Conservation (phyloP, 2,797 vertebrate genomes). For the Pelodytes ibericus region DNA sequence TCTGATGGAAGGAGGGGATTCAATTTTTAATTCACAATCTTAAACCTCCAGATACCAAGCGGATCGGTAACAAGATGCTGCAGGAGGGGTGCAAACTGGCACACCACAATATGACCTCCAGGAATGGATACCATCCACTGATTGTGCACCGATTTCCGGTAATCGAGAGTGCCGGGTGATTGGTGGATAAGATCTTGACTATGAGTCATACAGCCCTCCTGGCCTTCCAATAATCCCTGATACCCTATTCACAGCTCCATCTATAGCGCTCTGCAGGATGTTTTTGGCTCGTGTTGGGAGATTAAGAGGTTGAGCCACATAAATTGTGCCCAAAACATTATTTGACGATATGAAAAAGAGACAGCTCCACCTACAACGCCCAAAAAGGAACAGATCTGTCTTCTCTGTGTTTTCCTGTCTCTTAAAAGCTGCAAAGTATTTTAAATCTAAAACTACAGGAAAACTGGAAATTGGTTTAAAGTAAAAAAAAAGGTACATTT, state of each 20-base stretch:
- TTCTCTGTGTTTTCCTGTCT: no score
- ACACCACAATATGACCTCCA: slow-evolving; percentile 32
- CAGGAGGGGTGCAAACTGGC: slow-evolving; percentile 25
- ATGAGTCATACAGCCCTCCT: slow-evolving; percentile 24
- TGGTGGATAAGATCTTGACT: slow-evolving; percentile 28
- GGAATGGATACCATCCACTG: slow-evolving; percentile 29
- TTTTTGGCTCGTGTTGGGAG: not conserved
- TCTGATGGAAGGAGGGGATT: no score
- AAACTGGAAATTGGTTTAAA: no score
- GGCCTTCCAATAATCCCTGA: no score
- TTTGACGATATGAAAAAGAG: no score
- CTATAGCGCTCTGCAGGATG: not conserved
- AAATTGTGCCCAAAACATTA: not conserved
- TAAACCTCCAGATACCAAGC: not conserved
- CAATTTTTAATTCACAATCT: slow-evolving; percentile 31
- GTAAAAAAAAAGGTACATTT: no score
- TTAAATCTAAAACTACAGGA: no score
- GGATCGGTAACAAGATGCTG: slow-evolving; percentile 1
- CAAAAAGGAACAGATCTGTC: no score
- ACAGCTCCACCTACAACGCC: no score
- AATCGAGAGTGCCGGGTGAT: slow-evolving; percentile 35
- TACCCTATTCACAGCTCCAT: no score
- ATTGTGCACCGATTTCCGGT: slow-evolving; percentile 37
- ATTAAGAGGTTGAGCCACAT: not conserved
- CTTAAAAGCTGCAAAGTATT: no score